phyloP scores from a whole-genome alignment of 2,113 vertebrate species.

The Hylia prasina region DNA sequence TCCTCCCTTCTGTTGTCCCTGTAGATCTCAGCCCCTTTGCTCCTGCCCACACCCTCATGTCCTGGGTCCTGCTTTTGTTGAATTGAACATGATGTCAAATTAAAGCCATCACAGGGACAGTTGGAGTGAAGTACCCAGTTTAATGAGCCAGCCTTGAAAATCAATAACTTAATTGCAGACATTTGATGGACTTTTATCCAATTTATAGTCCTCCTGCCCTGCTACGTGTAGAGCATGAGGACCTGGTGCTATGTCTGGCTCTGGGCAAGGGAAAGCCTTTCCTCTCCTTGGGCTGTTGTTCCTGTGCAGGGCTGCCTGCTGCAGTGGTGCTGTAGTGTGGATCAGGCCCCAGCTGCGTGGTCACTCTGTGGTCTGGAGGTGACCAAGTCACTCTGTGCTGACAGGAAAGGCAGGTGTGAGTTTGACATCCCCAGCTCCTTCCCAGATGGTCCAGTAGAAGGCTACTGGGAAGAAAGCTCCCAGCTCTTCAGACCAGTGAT shows the following conservation, averaged over 20 bases:
- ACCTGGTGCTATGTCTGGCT: not conserved
- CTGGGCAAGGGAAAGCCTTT: not conserved
- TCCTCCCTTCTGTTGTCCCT: not conserved
- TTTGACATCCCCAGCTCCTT: not conserved
- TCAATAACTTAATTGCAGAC: conserved; percentile 79
- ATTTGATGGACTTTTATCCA: conserved; percentile 78
- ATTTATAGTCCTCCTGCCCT: conserved; percentile 68
- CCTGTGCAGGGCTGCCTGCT: not conserved
- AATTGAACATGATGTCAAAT: conserved; percentile 78
- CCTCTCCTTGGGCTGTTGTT: not conserved
- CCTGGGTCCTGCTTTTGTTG: conserved; percentile 60
- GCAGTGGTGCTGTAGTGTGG: not conserved
- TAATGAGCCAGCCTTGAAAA: conserved; percentile 77
- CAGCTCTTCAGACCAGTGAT: not conserved
- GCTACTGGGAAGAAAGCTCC: not conserved
- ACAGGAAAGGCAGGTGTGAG: not conserved
- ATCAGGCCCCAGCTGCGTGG: not conserved
- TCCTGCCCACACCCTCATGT: not conserved
- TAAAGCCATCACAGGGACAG: conserved; percentile 69
- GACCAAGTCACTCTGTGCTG: not conserved
- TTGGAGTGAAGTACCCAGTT: conserved; percentile 64
- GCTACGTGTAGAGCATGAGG: conserved; percentile 67
- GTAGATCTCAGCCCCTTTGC: not conserved
- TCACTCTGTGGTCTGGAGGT: not conserved
- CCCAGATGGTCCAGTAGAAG: not conserved